Conservation (phyloP, 2,888 invertebrate genomes). For the Acrobasis suavella region DNA sequence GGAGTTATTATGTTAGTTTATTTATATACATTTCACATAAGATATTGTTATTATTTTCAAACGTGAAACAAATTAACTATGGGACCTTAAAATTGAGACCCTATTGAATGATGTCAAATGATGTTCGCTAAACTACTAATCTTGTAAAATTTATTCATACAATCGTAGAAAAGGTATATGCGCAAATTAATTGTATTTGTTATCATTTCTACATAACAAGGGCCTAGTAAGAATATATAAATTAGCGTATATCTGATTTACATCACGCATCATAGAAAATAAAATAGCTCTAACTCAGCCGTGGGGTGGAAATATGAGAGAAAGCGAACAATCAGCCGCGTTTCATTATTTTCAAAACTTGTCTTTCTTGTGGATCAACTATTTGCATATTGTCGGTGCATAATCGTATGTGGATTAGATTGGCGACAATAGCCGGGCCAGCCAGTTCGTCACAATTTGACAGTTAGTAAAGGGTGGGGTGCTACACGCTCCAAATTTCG, state of each 20-base stretch:
- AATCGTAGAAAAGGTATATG: conserved; percentile 2
- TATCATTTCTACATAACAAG: conserved; percentile 20
- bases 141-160: conserved; percentile 4
- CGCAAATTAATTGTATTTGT: conserved; percentile 11
- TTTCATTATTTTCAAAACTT: conserved; percentile 68
- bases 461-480: conserved; percentile 59
- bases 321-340: conserved; percentile 64
- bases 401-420: conserved; percentile 70
- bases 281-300: conserved; percentile 45
- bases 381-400: conserved; percentile 62
- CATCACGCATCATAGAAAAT: conserved; percentile 47
- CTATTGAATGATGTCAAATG: not conserved
- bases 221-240: conserved; percentile 49
- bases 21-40: no score
- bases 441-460: conserved; percentile 65
- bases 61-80: no score
- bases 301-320: conserved; percentile 58
- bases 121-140: not conserved
- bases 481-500: conserved; percentile 43
- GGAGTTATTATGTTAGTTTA: no score
- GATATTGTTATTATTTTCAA: no score
- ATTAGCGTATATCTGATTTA: conserved; percentile 53
- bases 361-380: conserved; percentile 60
- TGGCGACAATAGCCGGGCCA: conserved; percentile 57
- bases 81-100: no score